A percentile compares a stretch with the other conserved stretches of the same genome.
These are phyloP conservation scores for Drosophila mercatorum DNA, from an alignment of 2,888 invertebrate genomes.

Conservation along the genomic window DNA sequence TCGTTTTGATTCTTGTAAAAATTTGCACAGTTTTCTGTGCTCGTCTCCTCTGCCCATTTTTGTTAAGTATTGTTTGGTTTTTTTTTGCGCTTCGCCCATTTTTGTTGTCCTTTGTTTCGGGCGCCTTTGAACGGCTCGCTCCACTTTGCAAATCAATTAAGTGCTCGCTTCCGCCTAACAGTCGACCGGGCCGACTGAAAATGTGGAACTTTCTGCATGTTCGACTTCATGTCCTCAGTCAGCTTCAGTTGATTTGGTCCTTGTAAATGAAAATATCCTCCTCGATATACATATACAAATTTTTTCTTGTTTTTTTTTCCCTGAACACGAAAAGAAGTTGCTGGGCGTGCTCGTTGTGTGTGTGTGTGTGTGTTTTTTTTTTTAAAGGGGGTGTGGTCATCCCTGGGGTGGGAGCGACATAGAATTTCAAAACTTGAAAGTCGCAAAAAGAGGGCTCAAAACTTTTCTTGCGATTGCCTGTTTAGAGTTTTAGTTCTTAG, in stretches of 20 bases:
- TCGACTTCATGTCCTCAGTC: slow-evolving; percentile 16
- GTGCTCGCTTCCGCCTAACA: slow-evolving; percentile 65
- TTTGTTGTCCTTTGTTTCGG: slow-evolving; percentile 27
- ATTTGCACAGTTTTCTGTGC: slow-evolving; percentile 27
- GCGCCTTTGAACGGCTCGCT: slow-evolving; percentile 48
- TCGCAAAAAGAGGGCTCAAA: slow-evolving; percentile 46
- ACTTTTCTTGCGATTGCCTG: slow-evolving; percentile 53
- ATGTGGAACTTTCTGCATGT: slow-evolving; percentile 8
- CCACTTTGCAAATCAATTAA: slow-evolving; percentile 74
- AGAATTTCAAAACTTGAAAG: slow-evolving; percentile 50
- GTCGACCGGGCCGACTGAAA: slow-evolving; percentile 36
- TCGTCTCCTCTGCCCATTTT: slow-evolving; percentile 3
- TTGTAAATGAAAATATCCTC: slow-evolving; percentile 61
- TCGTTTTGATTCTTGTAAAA: slow-evolving; percentile 31
- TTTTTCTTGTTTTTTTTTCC: neutral
- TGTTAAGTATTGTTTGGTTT: slow-evolving; percentile 7
- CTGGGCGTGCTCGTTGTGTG: slow-evolving; percentile 8
- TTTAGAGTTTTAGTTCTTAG: slow-evolving; percentile 31
- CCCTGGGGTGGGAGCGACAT: neutral
- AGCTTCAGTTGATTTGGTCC: slow-evolving; percentile 46
- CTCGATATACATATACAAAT: slow-evolving; percentile 4
- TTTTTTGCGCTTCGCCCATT: neutral
- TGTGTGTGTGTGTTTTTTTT: no score
- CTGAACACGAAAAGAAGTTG: slow-evolving; percentile 13
- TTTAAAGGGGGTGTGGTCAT: slow-evolving; percentile 16